These are phyloP conservation scores for Antedon mediterranea DNA, from an alignment of 53 echinoderm and acorn worm species.

Conservation along the genomic window DNA sequence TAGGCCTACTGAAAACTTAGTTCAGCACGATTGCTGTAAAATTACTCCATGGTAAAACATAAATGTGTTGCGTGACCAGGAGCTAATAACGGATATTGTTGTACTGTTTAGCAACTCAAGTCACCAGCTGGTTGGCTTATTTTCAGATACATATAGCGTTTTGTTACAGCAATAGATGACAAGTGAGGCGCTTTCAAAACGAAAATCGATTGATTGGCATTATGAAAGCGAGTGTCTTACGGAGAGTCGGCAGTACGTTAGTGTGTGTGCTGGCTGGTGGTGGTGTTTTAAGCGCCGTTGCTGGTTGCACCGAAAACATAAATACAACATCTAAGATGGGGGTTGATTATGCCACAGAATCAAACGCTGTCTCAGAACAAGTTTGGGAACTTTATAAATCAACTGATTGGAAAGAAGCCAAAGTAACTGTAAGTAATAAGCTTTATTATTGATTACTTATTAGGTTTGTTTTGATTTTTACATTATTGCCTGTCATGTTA, in stretches of 20 bases:
- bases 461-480: too few species aligned
- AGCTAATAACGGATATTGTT: too few species aligned
- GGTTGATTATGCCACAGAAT: constrained; percentile 57
- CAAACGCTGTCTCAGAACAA: constrained; percentile 38
- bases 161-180: background rate
- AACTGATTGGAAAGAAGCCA: constrained; percentile 65
- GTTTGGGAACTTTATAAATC: constrained; percentile 47
- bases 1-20: too few species aligned
- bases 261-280: background rate
- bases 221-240: background rate
- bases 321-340: background rate
- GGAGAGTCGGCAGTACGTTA: background rate
- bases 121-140: background rate
- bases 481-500: too few species aligned
- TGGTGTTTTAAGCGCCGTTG: background rate
- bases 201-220: background rate
- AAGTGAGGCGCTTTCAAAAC: background rate
- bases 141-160: background rate
- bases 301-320: background rate
- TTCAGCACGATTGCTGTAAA: too few species aligned
- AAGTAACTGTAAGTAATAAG: constrained; percentile 42
- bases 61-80: background rate
- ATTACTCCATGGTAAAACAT: too few species aligned
- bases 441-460: background rate
- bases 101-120: too few species aligned